Conservation (phyloP, 1,140 invertebrate species). For the Drosophila elegans region DNA sequence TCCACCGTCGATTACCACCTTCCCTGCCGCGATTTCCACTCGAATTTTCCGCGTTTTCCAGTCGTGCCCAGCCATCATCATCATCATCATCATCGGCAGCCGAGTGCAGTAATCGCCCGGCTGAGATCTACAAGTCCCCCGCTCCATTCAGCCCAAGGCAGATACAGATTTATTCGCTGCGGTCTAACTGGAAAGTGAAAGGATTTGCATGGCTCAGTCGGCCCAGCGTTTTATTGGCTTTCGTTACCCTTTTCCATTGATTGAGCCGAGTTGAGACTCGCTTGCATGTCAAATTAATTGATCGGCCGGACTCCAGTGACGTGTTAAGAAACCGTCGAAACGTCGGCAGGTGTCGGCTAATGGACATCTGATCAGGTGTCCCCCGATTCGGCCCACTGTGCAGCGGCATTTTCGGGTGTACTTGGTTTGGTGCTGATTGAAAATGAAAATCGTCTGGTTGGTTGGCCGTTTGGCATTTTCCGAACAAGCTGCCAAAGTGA, state of each 20-base stretch:
- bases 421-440: conserved; percentile 35
- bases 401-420: not conserved
- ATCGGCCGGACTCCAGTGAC: conserved; percentile 41
- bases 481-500: conserved; percentile 40
- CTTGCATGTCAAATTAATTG: conserved; percentile 80
- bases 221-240: conserved; percentile 48
- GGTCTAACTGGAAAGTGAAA: conserved; percentile 63
- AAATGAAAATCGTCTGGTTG: conserved; percentile 58
- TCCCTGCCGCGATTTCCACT: conserved; percentile 6
- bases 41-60: conserved; percentile 13
- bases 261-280: conserved; percentile 5
- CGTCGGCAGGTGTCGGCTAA: conserved; percentile 61
- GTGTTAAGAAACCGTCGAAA: conserved; percentile 38
- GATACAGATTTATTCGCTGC: conserved; percentile 67
- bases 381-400: conserved; percentile 10
- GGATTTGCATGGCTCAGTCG: conserved; percentile 48
- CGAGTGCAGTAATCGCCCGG: conserved; percentile 39
- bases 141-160: conserved; percentile 26
- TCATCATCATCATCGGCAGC: conserved; percentile 26
- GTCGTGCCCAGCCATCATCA: conserved; percentile 34
- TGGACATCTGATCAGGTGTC: conserved; percentile 35
- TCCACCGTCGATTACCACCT: conserved; percentile 19
- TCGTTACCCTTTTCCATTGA: conserved; percentile 56
- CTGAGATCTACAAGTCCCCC: conserved; percentile 34
- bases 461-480: conserved; percentile 36